These are phyloP conservation scores for Microtus californicus DNA, from an alignment of 2,797 vertebrate genomes.

Conservation along the genomic window DNA sequence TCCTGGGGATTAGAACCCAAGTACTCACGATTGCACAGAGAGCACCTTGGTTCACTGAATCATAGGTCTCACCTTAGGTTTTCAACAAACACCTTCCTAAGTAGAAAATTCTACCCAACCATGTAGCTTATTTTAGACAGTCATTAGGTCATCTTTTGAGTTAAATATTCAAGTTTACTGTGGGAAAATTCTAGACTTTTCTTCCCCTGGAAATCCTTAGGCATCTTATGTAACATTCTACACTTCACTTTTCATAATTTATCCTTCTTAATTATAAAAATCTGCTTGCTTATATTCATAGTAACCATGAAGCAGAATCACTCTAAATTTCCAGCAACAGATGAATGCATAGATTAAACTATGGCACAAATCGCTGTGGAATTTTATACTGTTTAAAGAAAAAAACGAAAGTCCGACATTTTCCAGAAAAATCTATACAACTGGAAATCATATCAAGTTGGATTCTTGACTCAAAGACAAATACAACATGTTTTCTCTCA, in stretches of 20 bases:
- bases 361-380: neutral
- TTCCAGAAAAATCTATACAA: neutral
- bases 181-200: neutral
- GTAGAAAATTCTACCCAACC: neutral
- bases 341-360: neutral
- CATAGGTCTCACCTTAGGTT: neutral
- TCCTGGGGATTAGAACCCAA: neutral
- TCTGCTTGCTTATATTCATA: neutral
- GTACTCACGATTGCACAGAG: too few relatives aligned
- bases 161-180: neutral
- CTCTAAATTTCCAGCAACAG: neutral
- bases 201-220: neutral
- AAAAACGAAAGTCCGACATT: neutral
- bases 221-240: neutral
- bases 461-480: neutral
- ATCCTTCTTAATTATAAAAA: neutral
- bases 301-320: neutral
- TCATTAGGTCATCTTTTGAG: neutral
- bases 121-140: neutral
- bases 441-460: neutral
- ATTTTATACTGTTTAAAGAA: neutral
- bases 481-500: neutral
- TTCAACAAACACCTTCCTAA: slow-evolving; percentile 11
- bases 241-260: neutral
- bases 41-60: neutral